Evolutionary conservation across 2,797 vertebrate genomes (phyloP).

Genomic region (Acanthopagrus latus): DNA sequence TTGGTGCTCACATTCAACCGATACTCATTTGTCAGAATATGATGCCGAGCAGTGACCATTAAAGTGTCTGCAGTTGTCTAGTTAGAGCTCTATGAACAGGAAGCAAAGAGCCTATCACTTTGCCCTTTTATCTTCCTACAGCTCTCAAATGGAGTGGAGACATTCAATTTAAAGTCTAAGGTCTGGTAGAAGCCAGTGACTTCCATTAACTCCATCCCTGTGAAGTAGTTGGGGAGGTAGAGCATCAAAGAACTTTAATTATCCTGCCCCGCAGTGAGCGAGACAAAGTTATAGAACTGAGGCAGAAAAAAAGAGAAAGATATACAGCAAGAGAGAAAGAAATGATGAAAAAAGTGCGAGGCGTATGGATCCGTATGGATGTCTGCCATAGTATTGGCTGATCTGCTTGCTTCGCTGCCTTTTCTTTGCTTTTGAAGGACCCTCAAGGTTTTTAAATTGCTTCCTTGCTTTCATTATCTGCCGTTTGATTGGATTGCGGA

Average conservation of each 20-base stretch:
- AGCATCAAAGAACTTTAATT: slow-evolving; percentile 79
- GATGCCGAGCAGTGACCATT: slow-evolving; percentile 59
- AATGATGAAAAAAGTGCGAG: slow-evolving; percentile 24
- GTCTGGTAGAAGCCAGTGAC: slow-evolving; percentile 67
- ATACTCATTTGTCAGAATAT: slow-evolving; percentile 58
- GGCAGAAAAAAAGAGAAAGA: slow-evolving; percentile 15
- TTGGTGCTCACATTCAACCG: slow-evolving; percentile 33
- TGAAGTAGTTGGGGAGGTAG: slow-evolving; percentile 67
- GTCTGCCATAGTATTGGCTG: slow-evolving; percentile 52
- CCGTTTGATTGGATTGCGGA: slow-evolving; percentile 78
- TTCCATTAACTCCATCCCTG: slow-evolving; percentile 74
- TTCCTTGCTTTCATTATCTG: slow-evolving; percentile 77
- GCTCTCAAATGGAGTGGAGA: slow-evolving; percentile 77
- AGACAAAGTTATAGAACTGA: slow-evolving; percentile 59
- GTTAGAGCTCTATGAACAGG: slow-evolving; percentile 62
- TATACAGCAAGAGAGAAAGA: slow-evolving; percentile 30
- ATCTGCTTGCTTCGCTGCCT: slow-evolving; percentile 58
- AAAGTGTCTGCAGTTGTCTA: slow-evolving; percentile 65
- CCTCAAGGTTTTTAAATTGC: slow-evolving; percentile 69
- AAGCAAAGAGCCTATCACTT: slow-evolving; percentile 70
- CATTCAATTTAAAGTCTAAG: slow-evolving; percentile 78
- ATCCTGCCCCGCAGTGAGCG: slow-evolving; percentile 51
- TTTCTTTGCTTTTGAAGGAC: slow-evolving; percentile 57
- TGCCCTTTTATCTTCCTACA: slow-evolving; percentile 71
- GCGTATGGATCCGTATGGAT: slow-evolving; percentile 38